These are phyloP conservation scores for Psilopogon haemacephalus DNA, from an alignment of 2,113 vertebrate species.

Conservation along the genomic window DNA sequence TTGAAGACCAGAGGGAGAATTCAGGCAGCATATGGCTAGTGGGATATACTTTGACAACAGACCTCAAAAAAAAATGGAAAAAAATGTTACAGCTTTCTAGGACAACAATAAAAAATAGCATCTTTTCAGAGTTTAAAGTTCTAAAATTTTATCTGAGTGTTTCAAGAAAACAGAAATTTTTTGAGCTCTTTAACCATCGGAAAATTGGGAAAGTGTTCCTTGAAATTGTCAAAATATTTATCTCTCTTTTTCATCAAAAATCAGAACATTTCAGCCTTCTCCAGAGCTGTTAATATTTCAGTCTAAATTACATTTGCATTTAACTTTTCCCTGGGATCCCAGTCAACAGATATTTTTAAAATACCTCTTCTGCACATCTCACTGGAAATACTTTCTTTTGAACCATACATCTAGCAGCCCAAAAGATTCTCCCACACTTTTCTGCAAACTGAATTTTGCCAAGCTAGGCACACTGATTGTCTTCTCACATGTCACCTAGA, in stretches of 20 bases:
- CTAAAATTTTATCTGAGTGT: constrained; percentile 21
- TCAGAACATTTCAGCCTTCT: constrained; percentile 51
- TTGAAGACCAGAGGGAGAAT: background rate
- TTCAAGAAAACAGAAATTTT: constrained; percentile 61
- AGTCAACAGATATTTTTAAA: constrained; percentile 53
- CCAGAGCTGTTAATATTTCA: constrained; percentile 31
- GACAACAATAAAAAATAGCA: constrained; percentile 19
- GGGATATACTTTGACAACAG: background rate
- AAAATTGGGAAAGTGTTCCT: constrained; percentile 26
- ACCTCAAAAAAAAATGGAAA: accelerated
- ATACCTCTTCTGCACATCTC: background rate
- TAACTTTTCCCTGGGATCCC: constrained; percentile 37
- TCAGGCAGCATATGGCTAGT: background rate
- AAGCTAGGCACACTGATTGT: background rate
- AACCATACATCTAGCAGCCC: constrained; percentile 4
- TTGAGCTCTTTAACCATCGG: background rate
- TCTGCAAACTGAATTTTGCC: background rate
- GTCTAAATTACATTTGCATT: constrained; percentile 43
- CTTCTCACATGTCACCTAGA: background rate
- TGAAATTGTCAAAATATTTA: constrained; percentile 61
- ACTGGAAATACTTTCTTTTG: constrained; percentile 3
- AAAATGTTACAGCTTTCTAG: background rate
- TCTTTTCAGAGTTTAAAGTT: constrained; percentile 13
- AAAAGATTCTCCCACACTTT: constrained; percentile 1
- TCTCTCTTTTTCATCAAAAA: constrained; percentile 37